Percentiles rank a stretch among this genome's conserved stretches.
These are phyloP conservation scores for Chrysomela aeneicollis DNA, from an alignment of 2,888 invertebrate species.

Conservation along the genomic window DNA sequence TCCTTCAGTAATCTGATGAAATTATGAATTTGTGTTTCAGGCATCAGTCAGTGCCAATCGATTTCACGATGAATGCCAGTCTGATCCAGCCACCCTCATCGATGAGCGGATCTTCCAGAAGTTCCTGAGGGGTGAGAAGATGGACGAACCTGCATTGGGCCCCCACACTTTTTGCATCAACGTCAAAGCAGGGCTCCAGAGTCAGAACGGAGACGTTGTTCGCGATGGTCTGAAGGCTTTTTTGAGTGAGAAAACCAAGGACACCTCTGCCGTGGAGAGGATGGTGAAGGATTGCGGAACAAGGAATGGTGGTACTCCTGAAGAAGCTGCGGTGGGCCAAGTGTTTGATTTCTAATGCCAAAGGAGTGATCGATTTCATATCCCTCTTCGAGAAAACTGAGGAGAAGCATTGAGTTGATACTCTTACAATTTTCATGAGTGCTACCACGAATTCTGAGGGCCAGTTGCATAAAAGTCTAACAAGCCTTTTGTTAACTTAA, in stretches of 20 bases:
- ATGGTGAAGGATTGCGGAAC: neutral
- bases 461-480: too few relatives aligned
- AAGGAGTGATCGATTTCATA: too few relatives aligned
- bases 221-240: neutral
- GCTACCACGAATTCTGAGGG: too few relatives aligned
- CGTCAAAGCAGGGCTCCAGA: slow-evolving; percentile 7
- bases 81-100: neutral
- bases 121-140: neutral
- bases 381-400: too few relatives aligned
- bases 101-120: slow-evolving; percentile 1
- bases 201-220: slow-evolving; percentile 7
- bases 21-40: too few relatives aligned
- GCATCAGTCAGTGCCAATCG: neutral
- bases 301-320: slow-evolving; percentile 7
- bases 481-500: too few relatives aligned
- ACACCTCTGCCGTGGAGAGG: neutral
- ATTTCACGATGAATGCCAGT: neutral
- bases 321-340: slow-evolving; percentile 11
- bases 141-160: neutral
- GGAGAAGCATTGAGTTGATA: too few relatives aligned
- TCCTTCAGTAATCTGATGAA: too few relatives aligned
- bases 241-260: neutral
- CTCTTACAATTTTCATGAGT: too few relatives aligned
- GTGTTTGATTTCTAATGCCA: neutral
- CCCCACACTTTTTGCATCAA: slow-evolving; percentile 14